phyloP scores from a whole-genome alignment of 2,113 vertebrate genomes.

The Empidonax traillii region DNA sequence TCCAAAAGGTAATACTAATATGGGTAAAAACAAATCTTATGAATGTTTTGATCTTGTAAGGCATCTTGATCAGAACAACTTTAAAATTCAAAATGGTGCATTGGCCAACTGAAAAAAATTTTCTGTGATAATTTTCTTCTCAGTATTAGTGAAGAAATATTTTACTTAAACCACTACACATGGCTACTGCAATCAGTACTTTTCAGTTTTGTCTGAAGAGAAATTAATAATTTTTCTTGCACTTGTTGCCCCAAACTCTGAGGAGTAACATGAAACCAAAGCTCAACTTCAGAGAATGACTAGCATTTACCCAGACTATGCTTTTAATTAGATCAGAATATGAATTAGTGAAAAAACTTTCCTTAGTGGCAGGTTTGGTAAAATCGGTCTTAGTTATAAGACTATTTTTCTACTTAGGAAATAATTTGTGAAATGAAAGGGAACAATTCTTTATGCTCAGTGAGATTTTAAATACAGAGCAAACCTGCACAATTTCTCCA shows the following conservation, averaged over 20 bases:
- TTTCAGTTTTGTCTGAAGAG: not conserved
- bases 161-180: not conserved
- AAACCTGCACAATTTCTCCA: not conserved
- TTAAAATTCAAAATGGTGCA: not conserved
- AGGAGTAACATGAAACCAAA: not conserved
- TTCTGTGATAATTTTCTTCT: not conserved
- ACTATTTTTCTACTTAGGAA: not conserved
- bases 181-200: not conserved
- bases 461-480: not conserved
- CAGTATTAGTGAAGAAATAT: not conserved
- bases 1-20: not conserved
- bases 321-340: not conserved
- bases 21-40: not conserved
- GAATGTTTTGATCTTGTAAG: not conserved
- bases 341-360: not conserved
- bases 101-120: not conserved
- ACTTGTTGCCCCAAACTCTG: not conserved
- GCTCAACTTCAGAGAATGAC: not conserved
- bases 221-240: not conserved
- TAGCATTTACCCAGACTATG: not conserved
- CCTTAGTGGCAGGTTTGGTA: not conserved
- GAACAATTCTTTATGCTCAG: not conserved
- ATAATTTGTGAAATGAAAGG: not conserved
- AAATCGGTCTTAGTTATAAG: not conserved
- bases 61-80: not conserved